Base-by-base conservation (phyloP, 2,888 invertebrate species). In the Pachycephus smyrnensis region DNA sequence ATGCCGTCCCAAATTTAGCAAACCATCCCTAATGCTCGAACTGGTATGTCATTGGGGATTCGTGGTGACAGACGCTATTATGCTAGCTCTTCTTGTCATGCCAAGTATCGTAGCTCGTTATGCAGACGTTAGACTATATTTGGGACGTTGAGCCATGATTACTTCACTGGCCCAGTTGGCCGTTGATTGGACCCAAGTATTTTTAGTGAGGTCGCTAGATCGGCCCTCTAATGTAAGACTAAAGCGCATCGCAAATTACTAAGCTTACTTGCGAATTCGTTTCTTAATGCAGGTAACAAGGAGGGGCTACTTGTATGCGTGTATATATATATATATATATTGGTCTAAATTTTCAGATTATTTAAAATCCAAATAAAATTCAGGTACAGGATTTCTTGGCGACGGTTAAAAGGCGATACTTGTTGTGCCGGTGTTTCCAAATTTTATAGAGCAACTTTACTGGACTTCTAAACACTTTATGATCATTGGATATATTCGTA, bases 101-200 rank as follows among this genome's bases (percentile, higher is more conserved):
- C 84, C 85, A 85, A 82, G 79, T 84, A 79, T 82, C 81, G 82
- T 79, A 78, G 80, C 81, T 76, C 68, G 75, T 37, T 73, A n/a
- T 79, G 85, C 83, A 87, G 87, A 87, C 87, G 88, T 86, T 84
- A 80, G 83, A 88, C 88, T 88, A 88, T 88, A 88, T 88, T 88
- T 88, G 87, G 86, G 87, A 87, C 86, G 85, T 88, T 87, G 87
- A 86, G 86, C 86, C 83, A 80, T 82, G 82, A 81, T 84, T 87
- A 84, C 86, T 87, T 85, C 85, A 86, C 86, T 88, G 89, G 87
- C 88, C 88, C 87, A 88, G 86, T 89, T 89, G 88, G 89, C 89
- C 82, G 82, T 84, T 85, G 84, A 87, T 87, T 85, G 84, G 82
- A 84, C 78, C 71, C 68, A 33, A 31, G 71, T 88, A 87, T 88